phyloP scores from a whole-genome alignment of 1,140 invertebrate species.

The Drosophila bipectinata region DNA sequence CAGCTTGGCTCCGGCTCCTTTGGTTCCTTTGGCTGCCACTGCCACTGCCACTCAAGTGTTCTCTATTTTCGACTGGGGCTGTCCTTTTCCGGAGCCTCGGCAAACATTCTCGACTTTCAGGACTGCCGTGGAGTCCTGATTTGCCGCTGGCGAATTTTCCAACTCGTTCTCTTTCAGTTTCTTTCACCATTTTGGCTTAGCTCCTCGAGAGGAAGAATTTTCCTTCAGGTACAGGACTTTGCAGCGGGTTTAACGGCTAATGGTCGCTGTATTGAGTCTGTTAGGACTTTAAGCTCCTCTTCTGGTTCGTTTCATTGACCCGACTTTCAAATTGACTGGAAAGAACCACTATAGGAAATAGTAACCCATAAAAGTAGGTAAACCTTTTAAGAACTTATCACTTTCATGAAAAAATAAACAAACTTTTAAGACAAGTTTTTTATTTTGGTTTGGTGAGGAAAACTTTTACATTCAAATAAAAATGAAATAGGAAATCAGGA shows the following conservation, averaged over 20 bases:
- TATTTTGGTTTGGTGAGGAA: conserved; percentile 26
- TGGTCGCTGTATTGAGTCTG: conserved; percentile 42
- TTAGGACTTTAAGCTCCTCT: conserved; percentile 39
- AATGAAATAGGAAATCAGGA: conserved; percentile 60
- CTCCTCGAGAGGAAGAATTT: conserved; percentile 33
- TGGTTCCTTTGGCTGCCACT: neutral
- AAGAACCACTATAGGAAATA: conserved; percentile 4
- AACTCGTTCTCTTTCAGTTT: conserved; percentile 14
- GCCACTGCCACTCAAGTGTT: conserved; percentile 32
- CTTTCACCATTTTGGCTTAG: conserved; percentile 1
- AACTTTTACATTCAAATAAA: conserved; percentile 49
- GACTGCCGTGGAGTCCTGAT: conserved; percentile 4
- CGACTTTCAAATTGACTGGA: conserved; percentile 47
- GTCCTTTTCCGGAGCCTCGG: conserved; percentile 45
- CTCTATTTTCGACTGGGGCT: conserved; percentile 38
- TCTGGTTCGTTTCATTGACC: conserved; percentile 31
- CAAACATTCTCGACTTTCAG: conserved; percentile 47
- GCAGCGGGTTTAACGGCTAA: conserved; percentile 51
- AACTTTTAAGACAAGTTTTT: neutral
- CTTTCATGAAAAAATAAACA: neutral
- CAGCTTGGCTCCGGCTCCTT: conserved; percentile 16
- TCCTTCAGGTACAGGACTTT: conserved; percentile 32
- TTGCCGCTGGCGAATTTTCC: conserved; percentile 28
- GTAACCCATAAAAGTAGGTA: neutral
- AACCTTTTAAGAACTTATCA: neutral